These are phyloP conservation scores for Tachypleus tridentatus DNA, from an alignment of 1,140 invertebrate species.

Conservation along the genomic window DNA sequence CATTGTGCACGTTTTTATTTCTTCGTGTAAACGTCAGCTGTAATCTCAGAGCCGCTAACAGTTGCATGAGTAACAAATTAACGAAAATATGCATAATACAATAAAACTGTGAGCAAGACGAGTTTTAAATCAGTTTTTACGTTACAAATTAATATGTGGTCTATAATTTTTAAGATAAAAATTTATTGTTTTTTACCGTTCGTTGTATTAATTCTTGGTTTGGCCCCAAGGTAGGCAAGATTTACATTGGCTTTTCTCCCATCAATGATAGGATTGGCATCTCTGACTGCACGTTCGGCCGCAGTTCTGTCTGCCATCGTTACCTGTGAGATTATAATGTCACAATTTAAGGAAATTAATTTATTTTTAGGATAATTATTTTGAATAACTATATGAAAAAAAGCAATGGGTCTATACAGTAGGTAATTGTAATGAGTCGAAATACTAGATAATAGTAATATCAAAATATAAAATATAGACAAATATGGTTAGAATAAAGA, in stretches of 20 bases:
- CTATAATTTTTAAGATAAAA: no score
- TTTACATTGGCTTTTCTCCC: conserved; percentile 98
- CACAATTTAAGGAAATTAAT: background rate
- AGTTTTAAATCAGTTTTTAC: no score
- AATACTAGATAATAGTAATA: no score
- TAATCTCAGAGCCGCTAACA: no score
- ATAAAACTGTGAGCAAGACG: no score
- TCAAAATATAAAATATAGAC: no score
- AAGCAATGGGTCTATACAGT: background rate
- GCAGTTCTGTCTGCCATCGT: conserved; percentile 90
- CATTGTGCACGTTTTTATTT: no score
- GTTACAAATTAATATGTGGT: no score
- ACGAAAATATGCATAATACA: no score
- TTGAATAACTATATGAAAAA: background rate
- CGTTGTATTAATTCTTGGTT: conserved; percentile 75
- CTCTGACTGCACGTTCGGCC: conserved; percentile 90
- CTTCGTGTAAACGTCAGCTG: no score
- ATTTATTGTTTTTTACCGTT: conserved; percentile 43
- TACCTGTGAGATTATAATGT: conserved; percentile 50
- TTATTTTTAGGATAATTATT: background rate
- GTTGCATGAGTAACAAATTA: no score
- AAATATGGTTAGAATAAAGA: no score
- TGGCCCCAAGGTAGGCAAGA: conserved; percentile 90
- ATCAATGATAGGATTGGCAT: conserved; percentile 97
- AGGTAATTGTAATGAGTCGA: background rate